These are phyloP conservation scores for Sander lucioperca DNA, from an alignment of 2,113 vertebrate species.

Conservation along the genomic window DNA sequence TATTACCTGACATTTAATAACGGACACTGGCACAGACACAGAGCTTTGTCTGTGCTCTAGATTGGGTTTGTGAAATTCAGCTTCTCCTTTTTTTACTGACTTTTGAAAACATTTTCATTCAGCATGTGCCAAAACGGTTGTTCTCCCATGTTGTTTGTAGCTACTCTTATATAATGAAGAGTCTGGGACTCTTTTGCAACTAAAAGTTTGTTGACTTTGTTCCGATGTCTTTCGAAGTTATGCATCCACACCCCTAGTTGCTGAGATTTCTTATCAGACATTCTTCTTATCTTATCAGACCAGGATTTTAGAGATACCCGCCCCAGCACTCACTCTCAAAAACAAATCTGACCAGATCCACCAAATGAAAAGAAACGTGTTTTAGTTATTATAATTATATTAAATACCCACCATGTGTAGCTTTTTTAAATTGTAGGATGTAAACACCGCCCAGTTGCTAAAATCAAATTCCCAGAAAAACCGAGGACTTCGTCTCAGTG, in stretches of 20 bases:
- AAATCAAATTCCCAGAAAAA: no score
- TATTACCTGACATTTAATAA: conserved; percentile 67
- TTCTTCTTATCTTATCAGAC: no score
- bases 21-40: conserved; percentile 39
- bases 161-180: background rate
- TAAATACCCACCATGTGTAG: no score
- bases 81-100: conserved; percentile 31
- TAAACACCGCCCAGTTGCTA: no score
- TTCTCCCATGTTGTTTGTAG: background rate
- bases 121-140: background rate
- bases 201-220: conserved; percentile 3
- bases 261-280: background rate
- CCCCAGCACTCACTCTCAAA: no score
- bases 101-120: conserved; percentile 26
- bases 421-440: no score
- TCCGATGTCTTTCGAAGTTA: conserved; percentile 11
- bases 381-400: no score
- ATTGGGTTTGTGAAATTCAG: conserved; percentile 25
- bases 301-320: background rate
- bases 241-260: conserved; percentile 14
- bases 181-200: background rate
- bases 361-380: no score
- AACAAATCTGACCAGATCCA: no score
- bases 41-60: conserved; percentile 37
- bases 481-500: no score